Percentiles rank a stretch among this genome's conserved stretches.
These are phyloP conservation scores for Rhingia campestris DNA, from an alignment of 2,888 invertebrate genomes.

Conservation along the genomic window DNA sequence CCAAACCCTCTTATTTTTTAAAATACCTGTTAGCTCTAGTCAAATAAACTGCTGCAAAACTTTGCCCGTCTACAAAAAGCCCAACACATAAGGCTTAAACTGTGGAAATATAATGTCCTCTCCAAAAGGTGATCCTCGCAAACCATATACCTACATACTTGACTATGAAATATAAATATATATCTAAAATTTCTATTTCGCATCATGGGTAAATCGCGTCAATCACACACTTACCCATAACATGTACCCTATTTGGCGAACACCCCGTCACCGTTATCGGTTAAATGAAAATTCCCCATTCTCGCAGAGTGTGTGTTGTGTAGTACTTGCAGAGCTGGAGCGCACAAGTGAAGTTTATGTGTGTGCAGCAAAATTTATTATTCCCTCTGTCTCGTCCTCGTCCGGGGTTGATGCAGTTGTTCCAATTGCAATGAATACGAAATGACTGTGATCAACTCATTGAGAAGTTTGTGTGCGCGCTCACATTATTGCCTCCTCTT, in stretches of 20 bases:
- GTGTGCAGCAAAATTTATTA: conserved; percentile 67
- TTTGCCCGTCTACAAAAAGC: no score
- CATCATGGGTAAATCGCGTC: no score
- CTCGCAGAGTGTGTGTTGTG: background rate
- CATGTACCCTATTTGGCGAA: background rate
- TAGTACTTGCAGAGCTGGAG: conserved; percentile 9
- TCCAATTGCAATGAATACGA: conserved; percentile 73
- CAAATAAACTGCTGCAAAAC: no score
- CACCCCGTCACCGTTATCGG: background rate
- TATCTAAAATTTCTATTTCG: no score
- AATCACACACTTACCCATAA: no score
- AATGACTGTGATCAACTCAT: conserved; percentile 73
- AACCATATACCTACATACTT: no score
- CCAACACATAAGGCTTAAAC: no score
- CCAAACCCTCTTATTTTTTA: no score
- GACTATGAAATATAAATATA: no score
- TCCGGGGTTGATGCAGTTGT: conserved; percentile 67
- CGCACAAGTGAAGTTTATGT: conserved; percentile 56
- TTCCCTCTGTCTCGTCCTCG: conserved; percentile 71
- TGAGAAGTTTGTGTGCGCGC: conserved; percentile 60
- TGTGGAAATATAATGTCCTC: no score
- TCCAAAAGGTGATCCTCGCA: no score
- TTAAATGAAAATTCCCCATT: conserved; percentile 5
- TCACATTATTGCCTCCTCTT: background rate
- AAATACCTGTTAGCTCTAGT: no score